Evolutionary conservation across 1,140 invertebrate genomes (phyloP).

Genomic region (Hyphantria cunea): DNA sequence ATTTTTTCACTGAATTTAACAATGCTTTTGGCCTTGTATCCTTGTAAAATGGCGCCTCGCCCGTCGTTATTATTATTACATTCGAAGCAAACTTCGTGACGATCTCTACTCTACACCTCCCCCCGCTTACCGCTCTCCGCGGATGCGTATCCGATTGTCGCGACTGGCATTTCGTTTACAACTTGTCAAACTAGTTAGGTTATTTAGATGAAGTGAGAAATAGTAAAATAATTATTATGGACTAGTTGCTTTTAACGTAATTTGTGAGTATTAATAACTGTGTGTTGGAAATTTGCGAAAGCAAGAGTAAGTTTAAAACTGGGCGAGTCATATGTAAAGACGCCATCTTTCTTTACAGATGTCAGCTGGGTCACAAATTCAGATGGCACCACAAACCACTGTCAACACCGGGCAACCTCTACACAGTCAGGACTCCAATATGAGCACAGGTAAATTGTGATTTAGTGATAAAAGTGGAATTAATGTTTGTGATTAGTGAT

Average conservation of each 20-base stretch:
- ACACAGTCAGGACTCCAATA: slow-evolving; percentile 97
- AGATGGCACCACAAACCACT: slow-evolving; percentile 95
- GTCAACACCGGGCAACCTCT: slow-evolving; percentile 92
- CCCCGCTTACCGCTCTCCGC: slow-evolving; percentile 60
- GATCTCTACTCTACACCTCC: slow-evolving; percentile 71
- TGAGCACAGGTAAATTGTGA: slow-evolving; percentile 91
- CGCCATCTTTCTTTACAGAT: slow-evolving; percentile 88
- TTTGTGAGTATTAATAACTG: slow-evolving; percentile 53
- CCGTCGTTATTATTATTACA: slow-evolving; percentile 78
- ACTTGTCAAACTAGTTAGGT: slow-evolving; percentile 81
- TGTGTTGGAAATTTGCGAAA: slow-evolving; percentile 40
- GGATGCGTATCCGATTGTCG: slow-evolving; percentile 81
- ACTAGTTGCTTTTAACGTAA: slow-evolving; percentile 47
- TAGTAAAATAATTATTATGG: slow-evolving; percentile 50
- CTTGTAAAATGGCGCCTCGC: slow-evolving; percentile 80
- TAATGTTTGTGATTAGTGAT: slow-evolving; percentile 61
- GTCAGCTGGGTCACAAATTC: slow-evolving; percentile 96
- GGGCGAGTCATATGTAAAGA: slow-evolving; percentile 80
- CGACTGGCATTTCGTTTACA: slow-evolving; percentile 77
- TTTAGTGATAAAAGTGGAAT: slow-evolving; percentile 68
- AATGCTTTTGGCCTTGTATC: slow-evolving; percentile 77
- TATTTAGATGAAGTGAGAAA: slow-evolving; percentile 67
- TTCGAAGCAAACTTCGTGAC: slow-evolving; percentile 80
- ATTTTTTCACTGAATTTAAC: slow-evolving; percentile 60
- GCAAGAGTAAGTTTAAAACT: slow-evolving; percentile 46